These are phyloP conservation scores for Leptinotarsa juncta DNA, from an alignment of 2,888 invertebrate species.

Conservation along the genomic window DNA sequence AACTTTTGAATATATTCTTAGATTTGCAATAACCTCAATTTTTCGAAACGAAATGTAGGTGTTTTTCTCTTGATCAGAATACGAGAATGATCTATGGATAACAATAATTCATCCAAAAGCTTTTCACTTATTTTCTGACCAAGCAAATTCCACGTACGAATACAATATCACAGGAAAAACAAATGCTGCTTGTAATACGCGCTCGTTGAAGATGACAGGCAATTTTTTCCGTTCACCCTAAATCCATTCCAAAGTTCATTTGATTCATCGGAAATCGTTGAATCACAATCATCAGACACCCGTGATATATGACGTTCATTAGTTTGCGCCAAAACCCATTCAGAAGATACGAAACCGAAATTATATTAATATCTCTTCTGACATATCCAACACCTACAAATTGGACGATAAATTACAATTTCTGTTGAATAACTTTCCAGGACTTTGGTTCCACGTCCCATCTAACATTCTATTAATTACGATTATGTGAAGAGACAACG, in stretches of 20 bases:
- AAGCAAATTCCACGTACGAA: background rate
- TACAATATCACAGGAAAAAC: background rate
- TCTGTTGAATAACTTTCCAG: constrained; percentile 27
- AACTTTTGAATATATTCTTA: too few species aligned
- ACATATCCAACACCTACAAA: constrained; percentile 24
- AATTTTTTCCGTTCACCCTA: background rate
- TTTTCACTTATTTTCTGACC: too few species aligned
- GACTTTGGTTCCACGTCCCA: constrained; percentile 19
- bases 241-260: background rate
- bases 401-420: constrained; percentile 25
- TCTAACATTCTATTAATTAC: constrained; percentile 35
- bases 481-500: constrained; percentile 30
- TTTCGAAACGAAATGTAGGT: too few species aligned
- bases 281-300: constrained; percentile 1
- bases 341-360: constrained; percentile 10
- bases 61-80: too few species aligned
- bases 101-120: too few species aligned
- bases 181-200: background rate
- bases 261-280: constrained; percentile 16
- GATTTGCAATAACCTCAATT: too few species aligned
- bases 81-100: too few species aligned
- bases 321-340: constrained; percentile 15
- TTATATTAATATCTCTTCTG: constrained; percentile 26
- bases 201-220: background rate
- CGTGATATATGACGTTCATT: constrained; percentile 21